Evolutionary conservation across 1,140 invertebrate genomes (phyloP).

Genomic region (Bombus confusus): DNA sequence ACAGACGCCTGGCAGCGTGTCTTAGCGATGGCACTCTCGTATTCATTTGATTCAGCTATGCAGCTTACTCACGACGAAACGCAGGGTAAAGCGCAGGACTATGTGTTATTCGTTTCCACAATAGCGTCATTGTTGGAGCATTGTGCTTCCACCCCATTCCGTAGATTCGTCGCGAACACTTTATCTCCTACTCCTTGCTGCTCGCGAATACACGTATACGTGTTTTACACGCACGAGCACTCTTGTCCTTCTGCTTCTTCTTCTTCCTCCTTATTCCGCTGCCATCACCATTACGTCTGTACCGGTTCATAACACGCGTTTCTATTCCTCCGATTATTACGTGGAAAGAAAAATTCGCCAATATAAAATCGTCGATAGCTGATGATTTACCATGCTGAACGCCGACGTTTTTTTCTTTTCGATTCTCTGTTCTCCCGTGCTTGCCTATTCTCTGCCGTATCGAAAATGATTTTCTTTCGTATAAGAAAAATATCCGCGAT

Average conservation of each 20-base stretch:
- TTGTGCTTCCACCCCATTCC: slow-evolving; percentile 77
- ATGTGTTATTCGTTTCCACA: slow-evolving; percentile 79
- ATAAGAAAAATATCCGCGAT: too few relatives aligned
- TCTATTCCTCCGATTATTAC: slow-evolving; percentile 24
- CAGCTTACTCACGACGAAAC: slow-evolving; percentile 71
- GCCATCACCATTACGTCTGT: slow-evolving; percentile 8
- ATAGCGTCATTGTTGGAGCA: slow-evolving; percentile 78
- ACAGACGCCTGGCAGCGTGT: slow-evolving; percentile 49
- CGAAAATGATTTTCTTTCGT: too few relatives aligned
- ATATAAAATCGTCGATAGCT: slow-evolving; percentile 19
- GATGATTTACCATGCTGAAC: too few relatives aligned
- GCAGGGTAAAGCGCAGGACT: slow-evolving; percentile 74
- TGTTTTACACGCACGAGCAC: slow-evolving; percentile 67
- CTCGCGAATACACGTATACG: slow-evolving; percentile 60
- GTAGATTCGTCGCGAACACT: slow-evolving; percentile 78
- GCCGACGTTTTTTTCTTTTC: too few relatives aligned
- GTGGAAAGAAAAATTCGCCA: slow-evolving; percentile 20
- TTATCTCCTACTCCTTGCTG: slow-evolving; percentile 69
- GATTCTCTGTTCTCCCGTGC: too few relatives aligned
- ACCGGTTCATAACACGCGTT: slow-evolving; percentile 16
- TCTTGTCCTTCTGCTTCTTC: slow-evolving; percentile 51
- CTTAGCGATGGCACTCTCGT: slow-evolving; percentile 74
- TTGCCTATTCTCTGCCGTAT: too few relatives aligned
- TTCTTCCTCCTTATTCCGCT: slow-evolving; percentile 8
- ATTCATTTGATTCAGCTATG: slow-evolving; percentile 78